These are phyloP conservation scores for Vulpes ferrilata DNA, from an alignment of 2,113 vertebrate species.

Conservation along the genomic window DNA sequence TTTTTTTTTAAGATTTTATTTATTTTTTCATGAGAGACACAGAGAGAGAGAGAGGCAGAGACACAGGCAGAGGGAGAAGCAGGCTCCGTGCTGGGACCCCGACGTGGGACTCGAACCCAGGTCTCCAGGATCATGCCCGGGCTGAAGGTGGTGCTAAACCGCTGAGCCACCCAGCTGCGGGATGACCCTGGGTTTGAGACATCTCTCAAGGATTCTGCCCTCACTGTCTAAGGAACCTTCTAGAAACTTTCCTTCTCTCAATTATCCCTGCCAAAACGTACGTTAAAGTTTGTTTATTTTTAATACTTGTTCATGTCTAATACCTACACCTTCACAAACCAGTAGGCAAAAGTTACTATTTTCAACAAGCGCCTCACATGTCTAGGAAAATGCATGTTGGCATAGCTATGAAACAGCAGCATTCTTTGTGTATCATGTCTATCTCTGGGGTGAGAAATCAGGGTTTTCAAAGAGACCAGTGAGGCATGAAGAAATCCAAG, in stretches of 20 bases:
- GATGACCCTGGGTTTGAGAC: background rate
- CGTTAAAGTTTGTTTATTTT: background rate
- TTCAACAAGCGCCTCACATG: background rate
- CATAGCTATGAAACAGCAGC: background rate
- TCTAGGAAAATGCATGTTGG: background rate
- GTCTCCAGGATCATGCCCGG: no score
- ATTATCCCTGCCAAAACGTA: background rate
- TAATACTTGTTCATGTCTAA: background rate
- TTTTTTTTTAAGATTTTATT: no score
- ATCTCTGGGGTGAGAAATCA: background rate
- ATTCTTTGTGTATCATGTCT: background rate
- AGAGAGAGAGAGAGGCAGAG: no score
- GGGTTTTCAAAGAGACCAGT: conserved; percentile 2
- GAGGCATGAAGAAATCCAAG: background rate
- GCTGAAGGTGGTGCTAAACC: no score
- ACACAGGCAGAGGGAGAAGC: no score
- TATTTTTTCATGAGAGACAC: no score
- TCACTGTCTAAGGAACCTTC: background rate
- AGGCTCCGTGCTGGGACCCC: no score
- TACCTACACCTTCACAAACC: conserved; percentile 12
- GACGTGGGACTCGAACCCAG: no score
- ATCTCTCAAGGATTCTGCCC: background rate
- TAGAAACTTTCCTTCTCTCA: background rate
- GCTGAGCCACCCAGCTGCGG: no score
- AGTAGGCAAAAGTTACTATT: background rate